Evolutionary conservation across 2,113 vertebrate species (phyloP), one percentile per base, ranked within the genome.

Genomic region (Mus pahari): DNA sequence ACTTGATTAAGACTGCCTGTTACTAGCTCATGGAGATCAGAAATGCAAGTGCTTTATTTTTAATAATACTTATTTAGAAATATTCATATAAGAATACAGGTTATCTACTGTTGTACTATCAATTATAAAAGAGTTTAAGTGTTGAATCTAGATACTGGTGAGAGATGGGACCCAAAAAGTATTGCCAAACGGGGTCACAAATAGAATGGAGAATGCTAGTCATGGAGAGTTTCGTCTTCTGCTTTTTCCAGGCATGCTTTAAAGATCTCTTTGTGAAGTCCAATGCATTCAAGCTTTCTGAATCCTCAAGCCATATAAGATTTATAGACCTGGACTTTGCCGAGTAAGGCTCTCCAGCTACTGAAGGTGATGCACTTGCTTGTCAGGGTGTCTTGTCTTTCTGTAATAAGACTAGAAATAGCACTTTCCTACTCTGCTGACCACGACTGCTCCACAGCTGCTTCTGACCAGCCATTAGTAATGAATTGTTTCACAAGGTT

Each of bases 41-140:
- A 62, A 70, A 83, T 20, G 42, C n/a, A 39, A 60, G 36, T 28
- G 19, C 74, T 86, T 93, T 95, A 86, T 90, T 93, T 94, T 84
- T 70, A 66, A 66, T 31, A 94, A 75, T 5, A 77, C 58, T 91
- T 60, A 92, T 55, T 26, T 82, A 93, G 73, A 84, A 90, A 89
- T 89, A 77, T 9, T 81, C 24, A n/a, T 4, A 50, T 4, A 87
- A 74, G 53, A 91, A 92, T 20, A 31, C 31, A 79, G n/a, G 36
- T 14, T 36, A 79, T 19, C 42, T 79, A 42, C 39, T 42, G 31
- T 55, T 73, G 45, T 13, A 60, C 11, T 7, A 28, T 60, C 83
- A 79, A 88, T 81, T 75, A 55, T 16, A 13, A 66, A 84, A 50
- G 74, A 90, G 28, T 45, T 31, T n/a, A 3, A 60, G 4, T 62